Percentiles rank a stretch among this genome's conserved stretches.
Conservation (phyloP, 2,888 invertebrate species). For the Micoletzkya japonica region DNA sequence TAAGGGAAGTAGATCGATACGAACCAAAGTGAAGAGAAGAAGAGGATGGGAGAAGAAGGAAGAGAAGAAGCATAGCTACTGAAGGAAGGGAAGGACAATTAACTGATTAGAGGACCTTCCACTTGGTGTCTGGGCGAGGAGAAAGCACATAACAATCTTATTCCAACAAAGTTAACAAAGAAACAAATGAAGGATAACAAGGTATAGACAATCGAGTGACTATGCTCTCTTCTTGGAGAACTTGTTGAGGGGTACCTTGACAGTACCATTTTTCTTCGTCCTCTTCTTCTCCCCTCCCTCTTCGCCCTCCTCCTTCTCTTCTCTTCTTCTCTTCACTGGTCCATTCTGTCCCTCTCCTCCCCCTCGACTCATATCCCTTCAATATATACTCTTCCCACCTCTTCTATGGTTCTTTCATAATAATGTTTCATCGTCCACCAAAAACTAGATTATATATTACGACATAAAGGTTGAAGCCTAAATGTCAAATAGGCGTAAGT, state of each 20-base stretch:
- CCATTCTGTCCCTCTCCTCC: constrained; percentile 29
- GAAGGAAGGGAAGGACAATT: too few relatives aligned
- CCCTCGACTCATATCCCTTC: background rate
- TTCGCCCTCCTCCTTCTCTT: constrained; percentile 9
- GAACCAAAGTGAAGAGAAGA: background rate
- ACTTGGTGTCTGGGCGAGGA: too few relatives aligned
- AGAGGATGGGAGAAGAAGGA: background rate
- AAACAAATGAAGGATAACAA: constrained; percentile 5
- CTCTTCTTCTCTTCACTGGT: constrained; percentile 28
- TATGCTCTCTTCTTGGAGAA: constrained; percentile 21
- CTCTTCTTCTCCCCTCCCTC: constrained; percentile 13
- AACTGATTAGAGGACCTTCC: too few relatives aligned
- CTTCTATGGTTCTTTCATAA: background rate
- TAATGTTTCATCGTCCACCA: too few relatives aligned
- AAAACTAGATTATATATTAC: too few relatives aligned
- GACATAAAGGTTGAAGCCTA: too few relatives aligned
- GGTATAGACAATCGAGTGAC: background rate
- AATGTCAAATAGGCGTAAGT: background rate
- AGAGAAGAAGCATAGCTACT: too few relatives aligned
- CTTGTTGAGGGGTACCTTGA: constrained; percentile 24
- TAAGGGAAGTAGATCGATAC: background rate
- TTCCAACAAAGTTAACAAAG: constrained; percentile 18
- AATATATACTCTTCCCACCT: background rate
- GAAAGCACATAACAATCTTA: too few relatives aligned
- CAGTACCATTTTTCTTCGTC: constrained; percentile 19